Conservation (phyloP, 1,140 invertebrate genomes). For the Drusus annulatus region DNA sequence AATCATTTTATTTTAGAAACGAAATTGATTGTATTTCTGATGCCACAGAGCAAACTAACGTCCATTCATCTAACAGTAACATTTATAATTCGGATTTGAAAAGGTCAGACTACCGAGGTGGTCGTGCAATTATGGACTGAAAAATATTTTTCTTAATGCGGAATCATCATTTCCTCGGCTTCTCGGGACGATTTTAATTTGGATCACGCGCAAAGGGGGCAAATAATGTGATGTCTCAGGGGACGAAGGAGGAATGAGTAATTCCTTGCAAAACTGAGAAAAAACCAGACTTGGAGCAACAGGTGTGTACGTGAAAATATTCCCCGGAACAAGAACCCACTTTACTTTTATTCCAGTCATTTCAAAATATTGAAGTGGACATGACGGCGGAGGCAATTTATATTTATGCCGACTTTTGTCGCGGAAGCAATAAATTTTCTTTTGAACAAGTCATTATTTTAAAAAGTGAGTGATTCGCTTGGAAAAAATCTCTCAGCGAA, state of each 20-base stretch:
- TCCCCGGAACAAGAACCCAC: constrained; percentile 16
- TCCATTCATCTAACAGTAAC: no score
- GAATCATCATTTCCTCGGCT: not conserved
- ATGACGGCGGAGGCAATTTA: not conserved
- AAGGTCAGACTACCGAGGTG: no score
- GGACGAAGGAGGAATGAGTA: constrained; percentile 4
- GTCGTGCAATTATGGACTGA: not conserved
- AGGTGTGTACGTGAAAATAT: constrained; percentile 26
- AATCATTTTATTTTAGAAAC: no score
- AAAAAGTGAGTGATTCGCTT: no score
- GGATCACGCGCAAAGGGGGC: constrained; percentile 12
- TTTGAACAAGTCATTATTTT: not conserved
- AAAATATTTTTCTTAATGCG: constrained; percentile 19
- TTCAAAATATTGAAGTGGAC: constrained; percentile 26
- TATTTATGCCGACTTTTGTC: not conserved
- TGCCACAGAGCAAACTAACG: no score
- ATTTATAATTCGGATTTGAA: no score
- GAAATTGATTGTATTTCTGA: no score
- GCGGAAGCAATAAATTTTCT: not conserved
- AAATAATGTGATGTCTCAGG: constrained; percentile 27
- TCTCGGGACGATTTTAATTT: not conserved
- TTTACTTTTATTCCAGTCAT: constrained; percentile 29
- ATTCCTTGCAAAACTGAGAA: not conserved
- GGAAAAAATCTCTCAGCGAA: no score
- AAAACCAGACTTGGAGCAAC: constrained; percentile 5